phyloP scores from a whole-genome alignment of 2,113 vertebrate genomes.

The Leptobrachium leishanense region DNA sequence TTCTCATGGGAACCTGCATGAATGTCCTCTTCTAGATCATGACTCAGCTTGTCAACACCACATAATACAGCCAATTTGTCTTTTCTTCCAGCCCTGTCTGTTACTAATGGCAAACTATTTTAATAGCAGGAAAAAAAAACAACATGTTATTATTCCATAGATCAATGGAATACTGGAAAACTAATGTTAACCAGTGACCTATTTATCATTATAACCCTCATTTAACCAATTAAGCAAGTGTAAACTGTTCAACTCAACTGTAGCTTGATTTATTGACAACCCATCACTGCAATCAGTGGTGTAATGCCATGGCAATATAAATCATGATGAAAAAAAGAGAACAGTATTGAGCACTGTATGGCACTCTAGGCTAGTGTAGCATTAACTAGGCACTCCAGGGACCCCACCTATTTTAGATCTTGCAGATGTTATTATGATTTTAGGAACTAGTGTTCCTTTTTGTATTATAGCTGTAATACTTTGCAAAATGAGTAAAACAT shows the following conservation, averaged over 20 bases:
- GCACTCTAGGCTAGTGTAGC: no score
- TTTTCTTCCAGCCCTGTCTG: background rate
- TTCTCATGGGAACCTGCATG: constrained; percentile 47
- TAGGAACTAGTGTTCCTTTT: no score
- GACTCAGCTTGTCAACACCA: constrained; percentile 20
- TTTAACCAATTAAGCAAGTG: background rate
- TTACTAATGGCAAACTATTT: constrained; percentile 8
- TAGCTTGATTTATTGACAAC: background rate
- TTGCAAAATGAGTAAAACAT: no score
- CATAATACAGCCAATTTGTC: constrained; percentile 10
- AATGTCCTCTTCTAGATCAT: constrained; percentile 30
- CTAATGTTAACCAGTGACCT: background rate
- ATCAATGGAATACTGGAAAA: background rate
- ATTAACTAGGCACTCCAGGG: no score
- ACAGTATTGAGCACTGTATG: background rate
- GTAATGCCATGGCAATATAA: background rate
- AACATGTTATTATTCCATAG: background rate
- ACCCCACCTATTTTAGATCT: no score
- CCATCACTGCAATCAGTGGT: background rate
- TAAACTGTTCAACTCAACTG: background rate
- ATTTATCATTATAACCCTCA: background rate
- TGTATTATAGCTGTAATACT: no score
- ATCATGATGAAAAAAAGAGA: background rate
- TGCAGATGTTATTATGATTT: no score
- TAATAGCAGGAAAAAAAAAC: background rate